These are phyloP conservation scores for Octopus bimaculoides DNA, from an alignment of 1,140 invertebrate genomes.

Conservation along the genomic window DNA sequence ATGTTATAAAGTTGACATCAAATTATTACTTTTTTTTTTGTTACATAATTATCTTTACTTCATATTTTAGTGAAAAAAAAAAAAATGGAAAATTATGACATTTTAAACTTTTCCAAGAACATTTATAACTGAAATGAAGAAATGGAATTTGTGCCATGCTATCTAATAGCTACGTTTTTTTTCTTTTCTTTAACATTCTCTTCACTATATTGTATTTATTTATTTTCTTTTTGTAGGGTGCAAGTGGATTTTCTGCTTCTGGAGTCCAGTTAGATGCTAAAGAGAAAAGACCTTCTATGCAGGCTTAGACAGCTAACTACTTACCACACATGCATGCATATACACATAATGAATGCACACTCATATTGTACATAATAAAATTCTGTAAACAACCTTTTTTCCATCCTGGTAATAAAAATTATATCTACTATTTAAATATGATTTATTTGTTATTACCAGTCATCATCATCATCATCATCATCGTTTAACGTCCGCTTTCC, in stretches of 20 bases:
- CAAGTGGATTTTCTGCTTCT: slow-evolving; percentile 88
- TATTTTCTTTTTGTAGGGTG: slow-evolving; percentile 67
- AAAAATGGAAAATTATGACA: not conserved
- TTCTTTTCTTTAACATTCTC: slow-evolving; percentile 25
- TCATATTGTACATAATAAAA: no score
- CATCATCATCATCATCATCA: no score
- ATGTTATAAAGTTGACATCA: slow-evolving; percentile 9
- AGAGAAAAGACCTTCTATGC: slow-evolving; percentile 79
- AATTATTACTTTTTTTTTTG: not conserved
- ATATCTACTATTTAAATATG: no score
- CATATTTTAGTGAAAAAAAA: not conserved
- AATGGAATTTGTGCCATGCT: slow-evolving; percentile 3
- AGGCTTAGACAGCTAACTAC: slow-evolving; percentile 25
- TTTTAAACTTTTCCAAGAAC: not conserved
- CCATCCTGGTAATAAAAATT: no score
- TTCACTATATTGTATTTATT: slow-evolving; percentile 21
- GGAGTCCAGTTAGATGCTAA: slow-evolving; percentile 82
- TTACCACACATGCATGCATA: no score
- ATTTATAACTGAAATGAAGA: not conserved
- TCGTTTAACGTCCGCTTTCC: no score
- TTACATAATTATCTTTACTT: not conserved
- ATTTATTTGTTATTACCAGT: no score
- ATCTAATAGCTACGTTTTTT: slow-evolving; percentile 4
- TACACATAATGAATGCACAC: no score
- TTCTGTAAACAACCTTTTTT: no score